These are phyloP conservation scores for Ginglymostoma cirratum DNA, from an alignment of 2,113 vertebrate species.

Conservation along the genomic window DNA sequence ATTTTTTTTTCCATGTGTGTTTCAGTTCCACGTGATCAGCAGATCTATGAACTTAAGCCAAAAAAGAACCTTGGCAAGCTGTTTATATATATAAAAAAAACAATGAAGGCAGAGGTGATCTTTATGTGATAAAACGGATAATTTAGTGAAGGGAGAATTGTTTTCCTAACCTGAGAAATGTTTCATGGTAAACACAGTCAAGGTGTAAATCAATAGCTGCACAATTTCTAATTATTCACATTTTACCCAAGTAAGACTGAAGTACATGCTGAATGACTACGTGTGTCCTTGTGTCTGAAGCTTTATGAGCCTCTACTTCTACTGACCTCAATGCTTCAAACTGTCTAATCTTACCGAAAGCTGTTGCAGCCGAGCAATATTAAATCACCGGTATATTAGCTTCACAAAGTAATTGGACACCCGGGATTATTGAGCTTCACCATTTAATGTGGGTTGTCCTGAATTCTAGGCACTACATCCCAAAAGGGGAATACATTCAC, in stretches of 20 bases:
- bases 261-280: neutral
- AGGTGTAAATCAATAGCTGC: neutral
- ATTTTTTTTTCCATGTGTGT: neutral
- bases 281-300: neutral
- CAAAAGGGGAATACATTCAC: conserved; percentile 40
- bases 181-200: neutral
- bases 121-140: neutral
- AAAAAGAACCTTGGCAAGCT: neutral
- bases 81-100: neutral
- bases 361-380: neutral
- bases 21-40: neutral
- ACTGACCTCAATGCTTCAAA: conserved; percentile 6
- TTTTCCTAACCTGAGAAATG: neutral
- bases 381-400: conserved; percentile 35
- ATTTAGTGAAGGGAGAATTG: neutral
- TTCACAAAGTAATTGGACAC: conserved; percentile 37
- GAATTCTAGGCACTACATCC: conserved; percentile 37
- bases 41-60: neutral
- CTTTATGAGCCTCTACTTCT: neutral
- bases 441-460: conserved; percentile 22
- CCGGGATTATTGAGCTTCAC: conserved; percentile 29
- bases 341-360: neutral
- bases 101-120: no score
- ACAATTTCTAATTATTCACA: conserved; percentile 4
- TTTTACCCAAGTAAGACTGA: neutral